Base-by-base conservation (phyloP, 2,113 vertebrate species). In the Catharus minimus region DNA sequence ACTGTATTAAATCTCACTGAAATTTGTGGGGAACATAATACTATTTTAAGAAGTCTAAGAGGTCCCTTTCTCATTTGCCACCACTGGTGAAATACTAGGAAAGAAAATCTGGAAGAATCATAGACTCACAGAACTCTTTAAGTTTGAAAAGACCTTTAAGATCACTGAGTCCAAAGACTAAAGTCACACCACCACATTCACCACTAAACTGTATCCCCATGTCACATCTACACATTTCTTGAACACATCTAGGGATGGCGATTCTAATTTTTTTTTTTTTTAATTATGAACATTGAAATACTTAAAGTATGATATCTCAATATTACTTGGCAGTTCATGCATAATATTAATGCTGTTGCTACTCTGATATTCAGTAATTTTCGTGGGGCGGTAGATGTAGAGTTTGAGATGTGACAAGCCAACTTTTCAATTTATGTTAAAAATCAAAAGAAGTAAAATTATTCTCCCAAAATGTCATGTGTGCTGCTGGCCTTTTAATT, bases 381-480 rank as follows among this genome's bases (percentile, higher is more conserved):
- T 66, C 2, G 0, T 1, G 26, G 9, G 7, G 4, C 2, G 13
- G 22, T 47, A 39, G 9, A 53, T 36, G n/a, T 18, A 79, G 30
- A 2, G 0, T 90, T 76, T 72, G 43, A 56, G 30, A 64, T 2
- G 1, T 21, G 19, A 56, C 12, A 90, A 76, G 16, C 4, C 21
- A 52, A 32, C 36, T 64, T 78, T 62, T 72, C 22, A 67, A 75
- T 28, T 67, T 90, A 33, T 17, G 17, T 39, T 76, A 56, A 90
- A 88, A 88, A 80, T 27, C 8, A 73, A 72, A 83, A 80, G 3
- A 55, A 36, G 3, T 7, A 65, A 82, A 76, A 49, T 57, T 86
- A 30, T 7, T 49, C 5, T 12, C 11, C 14, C 65, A 15, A 58
- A 73, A 41, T 28, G 11, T 5, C 17, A 53, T 15, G 28, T 57